A percentile compares a stretch with the other conserved stretches of the same genome.
phyloP scores from a whole-genome alignment of 2,113 vertebrate genomes.

The Acrocephalus kingi region DNA sequence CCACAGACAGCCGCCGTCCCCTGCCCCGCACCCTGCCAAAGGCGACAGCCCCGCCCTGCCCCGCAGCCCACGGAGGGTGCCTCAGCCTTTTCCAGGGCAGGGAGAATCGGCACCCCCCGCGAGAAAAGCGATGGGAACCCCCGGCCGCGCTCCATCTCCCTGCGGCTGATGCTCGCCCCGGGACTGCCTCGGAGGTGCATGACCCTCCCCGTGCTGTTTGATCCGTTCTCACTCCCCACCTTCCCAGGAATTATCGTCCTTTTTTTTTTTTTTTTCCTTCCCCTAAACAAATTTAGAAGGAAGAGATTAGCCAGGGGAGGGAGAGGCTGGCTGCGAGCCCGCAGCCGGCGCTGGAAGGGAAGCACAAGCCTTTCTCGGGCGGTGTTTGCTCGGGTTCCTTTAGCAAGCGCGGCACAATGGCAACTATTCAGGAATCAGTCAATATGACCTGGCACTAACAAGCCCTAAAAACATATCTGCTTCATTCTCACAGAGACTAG shows the following conservation, averaged over 20 bases:
- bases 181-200: not conserved
- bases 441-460: conserved; percentile 17
- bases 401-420: conserved; percentile 27
- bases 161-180: not conserved
- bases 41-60: not conserved
- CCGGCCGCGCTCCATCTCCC: not conserved
- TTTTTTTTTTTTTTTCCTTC: not conserved
- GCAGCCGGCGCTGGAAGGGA: conserved; percentile 36
- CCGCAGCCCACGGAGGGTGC: not conserved
- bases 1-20: not conserved
- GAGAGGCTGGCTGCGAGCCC: conserved; percentile 34
- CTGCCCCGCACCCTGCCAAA: not conserved
- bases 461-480: conserved; percentile 28
- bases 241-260: not conserved
- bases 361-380: conserved; percentile 8
- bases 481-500: not conserved
- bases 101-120: not conserved
- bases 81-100: not conserved
- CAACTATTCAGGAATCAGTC: conserved; percentile 28
- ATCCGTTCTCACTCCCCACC: not conserved
- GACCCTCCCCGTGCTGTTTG: not conserved
- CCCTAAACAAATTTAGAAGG: not conserved
- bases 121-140: not conserved
- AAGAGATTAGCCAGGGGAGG: conserved; percentile 19
- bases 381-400: conserved; percentile 51